Base-by-base conservation (phyloP, 2,797 vertebrate species). In the Gymnothorax javanicus region DNA sequence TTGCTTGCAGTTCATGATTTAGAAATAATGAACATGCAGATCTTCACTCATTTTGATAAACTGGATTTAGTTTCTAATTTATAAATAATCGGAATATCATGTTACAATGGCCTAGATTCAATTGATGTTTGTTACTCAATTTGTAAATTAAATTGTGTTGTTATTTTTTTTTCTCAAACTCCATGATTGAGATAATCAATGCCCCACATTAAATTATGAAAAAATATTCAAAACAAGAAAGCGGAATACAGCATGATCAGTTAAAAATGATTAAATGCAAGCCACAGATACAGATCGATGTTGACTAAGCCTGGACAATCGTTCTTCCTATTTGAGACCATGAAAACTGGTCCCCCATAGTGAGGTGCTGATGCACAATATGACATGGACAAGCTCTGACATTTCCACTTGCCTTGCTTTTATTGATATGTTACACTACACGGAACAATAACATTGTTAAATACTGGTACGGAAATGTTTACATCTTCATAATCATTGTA, bases 361-460 rank as follows among this genome's bases (percentile, higher is more conserved):
- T 73, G 27, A 12, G 69, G 69, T 33, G 20, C 27, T 73, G 0
- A 11, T 73, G 69, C 23, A 79, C 7, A 60, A 84, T 77, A 2
- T 13, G n/a, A 86, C 52, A 77, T 75, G 7, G 23, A 69, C 77
- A 50, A 50, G 25, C 62, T 79, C 25, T 64, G 71, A 87, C 84
- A 85, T 85, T 67, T 86, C 84, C 84, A 85, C 84, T 87, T 87
- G 84, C 71, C 71, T 86, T 95, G 94, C 95, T 93, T 96, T 96
- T 94, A 93, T 94, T 92, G 90, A 94, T 97, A 95, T 95, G 95
- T 96, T 97, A 97, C 97, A 99, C 97, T 96, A 98, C 97, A 98
- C 97, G 96, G 95, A 98, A 97, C 96, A 97, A 96, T 95, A 97
- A 97, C 96, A 97, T 96, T 96, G 96, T 97, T 98, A 97, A 98